Base-by-base conservation (phyloP, 2,113 vertebrate species). In the Agapornis roseicollis region DNA sequence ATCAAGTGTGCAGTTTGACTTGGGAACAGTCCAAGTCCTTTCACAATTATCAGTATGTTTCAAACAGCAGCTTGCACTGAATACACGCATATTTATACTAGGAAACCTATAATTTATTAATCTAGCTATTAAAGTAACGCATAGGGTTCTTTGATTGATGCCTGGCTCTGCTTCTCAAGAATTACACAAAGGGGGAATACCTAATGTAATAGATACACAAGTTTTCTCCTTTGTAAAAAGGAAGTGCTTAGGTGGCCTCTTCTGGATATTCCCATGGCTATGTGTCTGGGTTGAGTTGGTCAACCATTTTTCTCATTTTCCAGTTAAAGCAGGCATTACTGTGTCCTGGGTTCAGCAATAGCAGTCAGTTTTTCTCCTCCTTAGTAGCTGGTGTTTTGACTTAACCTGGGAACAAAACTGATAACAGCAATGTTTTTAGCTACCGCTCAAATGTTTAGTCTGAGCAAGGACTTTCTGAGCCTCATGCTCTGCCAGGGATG, bases 71-170 rank as follows among this genome's bases (percentile, higher is more conserved):
- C 60, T 88, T 80, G 33, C 85, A 63, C 88, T 88, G 90, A 88
- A 84, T 47, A 46, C 66, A 50, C 0, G 0, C 14, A 25, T 94
- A 85, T 94, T 93, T 94, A 77, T 93, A 71, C 50, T 19, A 60
- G 47, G 53, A 96, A 95, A 93, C 82, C 79, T 93, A 35, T 91
- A 95, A 96, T 96, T 95, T 96, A 83, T 91, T 95, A 96, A 90
- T 95, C 61, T 88, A 91, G 72, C 64, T 80, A 88, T 96, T 96
- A 96, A 93, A 71, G 80, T 91, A 94, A 79, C 63, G 70, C 55
- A 66, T 90, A 79, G 85, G 64, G 47, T 88, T 88, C 60, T 83
- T 85, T 96, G 91, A 93, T 71, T 92, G 94, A 93, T 5, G 1
- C 49, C 44, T 95, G 33, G 69, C 87, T 89, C 52, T 84, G 55